A percentile compares a stretch with the other conserved stretches of the same genome.
Evolutionary conservation across 2,888 invertebrate genomes (phyloP).

Genomic region (Perithous albicinctus): DNA sequence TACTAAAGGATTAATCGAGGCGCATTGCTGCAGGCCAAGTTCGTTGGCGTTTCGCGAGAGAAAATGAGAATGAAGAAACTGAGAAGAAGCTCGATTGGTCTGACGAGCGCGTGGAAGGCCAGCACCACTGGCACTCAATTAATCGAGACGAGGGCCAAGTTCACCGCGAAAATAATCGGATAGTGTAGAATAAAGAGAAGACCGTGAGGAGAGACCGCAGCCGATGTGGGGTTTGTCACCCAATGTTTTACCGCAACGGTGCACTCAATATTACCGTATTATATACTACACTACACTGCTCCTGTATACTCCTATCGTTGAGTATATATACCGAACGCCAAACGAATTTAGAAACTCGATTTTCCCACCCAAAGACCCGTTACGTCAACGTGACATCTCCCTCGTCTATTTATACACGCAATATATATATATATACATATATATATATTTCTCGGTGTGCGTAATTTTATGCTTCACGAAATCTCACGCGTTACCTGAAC

Average conservation of each 20-base stretch:
- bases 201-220: slow-evolving; percentile 23
- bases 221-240: slow-evolving; percentile 26
- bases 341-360: slow-evolving; percentile 45
- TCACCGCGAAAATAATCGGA: slow-evolving; percentile 40
- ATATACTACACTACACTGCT: slow-evolving; percentile 5
- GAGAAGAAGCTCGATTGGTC: slow-evolving; percentile 8
- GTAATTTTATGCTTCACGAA: not conserved
- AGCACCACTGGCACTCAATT: slow-evolving; percentile 38
- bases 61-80: slow-evolving; percentile 37
- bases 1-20: slow-evolving; percentile 20
- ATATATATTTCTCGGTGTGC: slow-evolving; percentile 3
- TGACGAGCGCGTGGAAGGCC: slow-evolving; percentile 4
- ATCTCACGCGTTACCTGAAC: slow-evolving; percentile 4
- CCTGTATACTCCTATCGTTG: not conserved
- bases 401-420: slow-evolving; percentile 58
- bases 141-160: slow-evolving; percentile 42
- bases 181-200: slow-evolving; percentile 19
- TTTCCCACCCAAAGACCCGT: slow-evolving; percentile 40
- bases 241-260: slow-evolving; percentile 30
- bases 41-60: slow-evolving; percentile 30
- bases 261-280: slow-evolving; percentile 28
- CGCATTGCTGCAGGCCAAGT: slow-evolving; percentile 28
- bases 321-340: not conserved
- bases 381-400: slow-evolving; percentile 62
- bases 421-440: too few relatives aligned